Evolutionary conservation across 2,113 vertebrate species (phyloP), one percentile per base, ranked within the genome.

Genomic region (Argyrosomus japonicus): DNA sequence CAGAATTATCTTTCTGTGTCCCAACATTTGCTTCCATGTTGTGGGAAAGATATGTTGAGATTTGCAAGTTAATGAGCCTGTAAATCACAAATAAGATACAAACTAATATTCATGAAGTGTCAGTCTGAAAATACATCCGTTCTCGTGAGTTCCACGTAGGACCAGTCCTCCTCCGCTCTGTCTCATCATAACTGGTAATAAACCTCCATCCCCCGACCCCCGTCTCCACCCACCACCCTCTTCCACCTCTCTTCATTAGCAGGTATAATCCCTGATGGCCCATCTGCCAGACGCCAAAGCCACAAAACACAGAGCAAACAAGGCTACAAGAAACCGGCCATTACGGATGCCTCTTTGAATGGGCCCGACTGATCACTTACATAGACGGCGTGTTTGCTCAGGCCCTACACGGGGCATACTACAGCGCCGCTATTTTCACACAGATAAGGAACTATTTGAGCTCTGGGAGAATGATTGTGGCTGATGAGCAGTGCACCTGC

Each of bases 221-320:
- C 1, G 11, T 6, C 25, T 72, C 11, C 36, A 29, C 53, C 63
- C 56, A 19, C 51, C 12, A 23, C 54, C 77, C 73, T 58, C 60
- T 47, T 25, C 81, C 87, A 63, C 79, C 75, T 83, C 89, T 79
- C 75, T 87, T 93, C 86, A 87, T 94, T 91, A 93, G 87, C 84
- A 89, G 87, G 87, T 89, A 82, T 93, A 94, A 93, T 93, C 92
- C 90, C 89, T 17, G 43, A 78, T 85, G 90, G 90, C 79, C 92
- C 93, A 93, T 93, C 93, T 93, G 91, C 89, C 85, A 87, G 87
- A 86, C 85, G 12, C 83, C 82, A 83, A 81, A 90, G 79, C 82
- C 87, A 85, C 91, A 89, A 88, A 92, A 88, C 60, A 73, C 64
- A 79, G 60, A 87, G 87, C 88, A 93, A 93, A 93, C 84, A 92